A percentile compares a stretch with the other conserved stretches of the same genome.
phyloP scores from a whole-genome alignment of 2,797 vertebrate genomes.

The Eremophila alpestris region DNA sequence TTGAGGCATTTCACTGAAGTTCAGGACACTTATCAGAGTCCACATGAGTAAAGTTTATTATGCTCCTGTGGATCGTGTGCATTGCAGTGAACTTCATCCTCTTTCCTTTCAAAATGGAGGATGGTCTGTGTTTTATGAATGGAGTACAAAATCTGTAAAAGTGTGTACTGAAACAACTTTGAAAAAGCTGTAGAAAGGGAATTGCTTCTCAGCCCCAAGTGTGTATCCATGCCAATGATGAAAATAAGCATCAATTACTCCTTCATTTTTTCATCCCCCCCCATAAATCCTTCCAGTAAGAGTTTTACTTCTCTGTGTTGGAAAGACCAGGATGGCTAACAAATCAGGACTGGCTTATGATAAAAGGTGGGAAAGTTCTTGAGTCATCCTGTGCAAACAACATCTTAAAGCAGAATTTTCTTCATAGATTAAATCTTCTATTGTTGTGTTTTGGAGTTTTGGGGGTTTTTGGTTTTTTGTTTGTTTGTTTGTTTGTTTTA shows the following conservation, averaged over 20 bases:
- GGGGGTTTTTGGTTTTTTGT: not conserved
- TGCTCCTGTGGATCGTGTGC: not conserved
- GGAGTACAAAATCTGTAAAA: not conserved
- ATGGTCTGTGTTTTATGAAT: not conserved
- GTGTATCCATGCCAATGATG: not conserved
- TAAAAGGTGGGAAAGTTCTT: not conserved
- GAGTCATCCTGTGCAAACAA: not conserved
- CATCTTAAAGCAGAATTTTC: not conserved
- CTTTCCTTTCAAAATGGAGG: not conserved
- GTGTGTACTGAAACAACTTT: not conserved
- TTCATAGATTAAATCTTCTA: not conserved
- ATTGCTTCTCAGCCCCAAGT: not conserved
- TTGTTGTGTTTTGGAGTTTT: not conserved
- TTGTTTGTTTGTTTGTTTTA: not conserved
- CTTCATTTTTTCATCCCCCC: not conserved
- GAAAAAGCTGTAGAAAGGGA: not conserved
- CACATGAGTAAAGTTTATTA: not conserved
- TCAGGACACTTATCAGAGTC: not conserved
- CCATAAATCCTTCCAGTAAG: not conserved
- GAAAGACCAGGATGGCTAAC: not conserved
- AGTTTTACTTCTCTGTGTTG: not conserved
- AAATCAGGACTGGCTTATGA: not conserved
- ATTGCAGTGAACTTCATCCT: not conserved
- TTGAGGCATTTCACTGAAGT: not conserved
- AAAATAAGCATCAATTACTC: not conserved